Percentiles rank a stretch among this genome's conserved stretches.
These are phyloP conservation scores for Antechinus flavipes DNA, from an alignment of 2,113 vertebrate genomes.

Conservation along the genomic window DNA sequence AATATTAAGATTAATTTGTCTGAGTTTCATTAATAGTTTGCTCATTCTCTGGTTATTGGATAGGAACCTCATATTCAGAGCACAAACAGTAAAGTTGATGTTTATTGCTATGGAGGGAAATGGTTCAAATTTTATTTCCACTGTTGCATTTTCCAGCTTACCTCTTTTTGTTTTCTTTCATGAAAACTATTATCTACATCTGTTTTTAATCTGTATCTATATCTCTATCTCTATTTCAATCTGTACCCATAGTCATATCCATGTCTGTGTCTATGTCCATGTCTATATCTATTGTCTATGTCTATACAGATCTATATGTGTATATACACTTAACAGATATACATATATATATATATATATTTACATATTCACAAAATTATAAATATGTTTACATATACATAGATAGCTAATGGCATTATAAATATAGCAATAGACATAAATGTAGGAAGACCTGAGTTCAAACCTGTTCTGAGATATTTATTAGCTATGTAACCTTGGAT, in stretches of 20 bases:
- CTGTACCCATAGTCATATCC: background rate
- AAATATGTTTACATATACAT: background rate
- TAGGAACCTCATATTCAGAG: no score
- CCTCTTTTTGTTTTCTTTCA: no score
- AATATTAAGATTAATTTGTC: no score
- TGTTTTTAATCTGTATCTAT: background rate
- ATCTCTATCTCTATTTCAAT: background rate
- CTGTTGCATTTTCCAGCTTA: no score
- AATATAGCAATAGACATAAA: background rate
- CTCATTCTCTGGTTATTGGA: no score
- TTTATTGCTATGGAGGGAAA: no score
- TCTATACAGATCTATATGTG: background rate
- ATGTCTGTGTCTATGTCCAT: background rate
- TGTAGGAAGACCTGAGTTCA: background rate
- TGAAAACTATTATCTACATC: no score
- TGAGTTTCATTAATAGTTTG: no score
- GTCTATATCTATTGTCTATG: no score
- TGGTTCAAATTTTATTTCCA: no score
- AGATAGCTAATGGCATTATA: background rate
- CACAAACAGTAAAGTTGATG: no score
- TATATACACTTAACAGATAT: background rate
- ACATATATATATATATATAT: background rate
- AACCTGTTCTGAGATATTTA: background rate
- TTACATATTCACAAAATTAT: no score
- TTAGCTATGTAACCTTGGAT: background rate